These are phyloP conservation scores for Trichonephila inaurata DNA, from an alignment of 1,140 invertebrate species.

Conservation along the genomic window DNA sequence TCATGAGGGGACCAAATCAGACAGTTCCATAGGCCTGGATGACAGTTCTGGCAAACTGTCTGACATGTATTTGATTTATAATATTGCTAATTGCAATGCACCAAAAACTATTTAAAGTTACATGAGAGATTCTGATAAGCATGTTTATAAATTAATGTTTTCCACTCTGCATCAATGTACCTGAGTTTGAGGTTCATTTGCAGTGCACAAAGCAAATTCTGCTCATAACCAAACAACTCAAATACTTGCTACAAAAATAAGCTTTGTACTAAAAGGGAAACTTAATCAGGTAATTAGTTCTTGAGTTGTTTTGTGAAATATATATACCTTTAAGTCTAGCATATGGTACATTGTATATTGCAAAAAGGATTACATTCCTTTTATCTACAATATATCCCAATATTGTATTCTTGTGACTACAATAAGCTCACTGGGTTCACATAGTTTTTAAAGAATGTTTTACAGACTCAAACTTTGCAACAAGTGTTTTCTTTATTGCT, in stretches of 20 bases:
- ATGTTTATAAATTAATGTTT: too few relatives aligned
- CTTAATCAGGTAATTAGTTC: not conserved
- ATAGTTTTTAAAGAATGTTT: not conserved
- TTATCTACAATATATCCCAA: not conserved
- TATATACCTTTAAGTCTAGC: not conserved
- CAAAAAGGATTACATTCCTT: too few relatives aligned
- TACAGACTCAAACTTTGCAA: not conserved
- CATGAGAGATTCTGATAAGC: too few relatives aligned
- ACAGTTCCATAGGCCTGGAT: too few relatives aligned
- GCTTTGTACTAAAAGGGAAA: not conserved
- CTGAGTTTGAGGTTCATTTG: not conserved
- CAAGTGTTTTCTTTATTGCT: constrained; percentile 18
- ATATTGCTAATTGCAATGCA: too few relatives aligned
- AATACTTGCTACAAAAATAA: not conserved
- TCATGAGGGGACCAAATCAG: too few relatives aligned
- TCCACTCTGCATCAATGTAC: not conserved
- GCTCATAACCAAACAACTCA: not conserved
- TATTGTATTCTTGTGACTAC: not conserved
- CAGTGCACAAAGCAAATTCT: not conserved
- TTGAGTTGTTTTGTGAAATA: not conserved
- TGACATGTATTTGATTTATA: too few relatives aligned
- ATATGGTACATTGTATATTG: too few relatives aligned
- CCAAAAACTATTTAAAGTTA: too few relatives aligned
- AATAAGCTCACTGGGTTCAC: not conserved
- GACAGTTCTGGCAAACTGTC: too few relatives aligned